These are phyloP conservation scores for Frieseomelitta varia DNA, from an alignment of 1,140 invertebrate genomes.

Conservation along the genomic window DNA sequence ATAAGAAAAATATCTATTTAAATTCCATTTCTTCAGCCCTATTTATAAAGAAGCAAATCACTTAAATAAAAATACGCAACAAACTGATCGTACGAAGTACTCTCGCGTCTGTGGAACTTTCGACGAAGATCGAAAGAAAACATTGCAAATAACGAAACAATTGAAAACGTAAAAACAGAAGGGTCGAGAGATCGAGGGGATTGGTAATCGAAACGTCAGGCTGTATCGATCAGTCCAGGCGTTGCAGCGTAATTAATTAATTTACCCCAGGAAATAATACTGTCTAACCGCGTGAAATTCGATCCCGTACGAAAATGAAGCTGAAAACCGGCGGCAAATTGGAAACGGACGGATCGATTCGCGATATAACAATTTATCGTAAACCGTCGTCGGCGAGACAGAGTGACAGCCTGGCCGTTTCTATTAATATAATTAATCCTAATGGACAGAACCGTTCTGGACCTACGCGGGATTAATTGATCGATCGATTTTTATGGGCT, in stretches of 20 bases:
- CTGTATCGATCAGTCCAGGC: neutral
- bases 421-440: slow-evolving; percentile 64
- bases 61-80: too few relatives aligned
- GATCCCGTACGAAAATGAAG: slow-evolving; percentile 42
- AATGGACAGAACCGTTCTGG: slow-evolving; percentile 48
- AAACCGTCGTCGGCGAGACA: slow-evolving; percentile 36
- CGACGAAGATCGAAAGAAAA: neutral
- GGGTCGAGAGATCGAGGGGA: neutral
- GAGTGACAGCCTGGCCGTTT: slow-evolving; percentile 23
- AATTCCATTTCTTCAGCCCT: too few relatives aligned
- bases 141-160: too few relatives aligned
- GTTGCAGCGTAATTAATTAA: slow-evolving; percentile 60
- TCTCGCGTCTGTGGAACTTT: neutral
- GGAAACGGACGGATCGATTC: slow-evolving; percentile 12
- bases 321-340: slow-evolving; percentile 54
- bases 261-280: slow-evolving; percentile 61
- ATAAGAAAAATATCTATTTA: too few relatives aligned
- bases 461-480: slow-evolving; percentile 39
- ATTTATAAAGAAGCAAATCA: too few relatives aligned
- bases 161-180: neutral
- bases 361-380: slow-evolving; percentile 60
- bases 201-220: slow-evolving; percentile 42
- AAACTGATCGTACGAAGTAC: too few relatives aligned
- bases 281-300: slow-evolving; percentile 40
- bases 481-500: slow-evolving; percentile 41